Base-by-base conservation (phyloP, 2,888 invertebrate genomes). In the Stenotaenia linearis region DNA sequence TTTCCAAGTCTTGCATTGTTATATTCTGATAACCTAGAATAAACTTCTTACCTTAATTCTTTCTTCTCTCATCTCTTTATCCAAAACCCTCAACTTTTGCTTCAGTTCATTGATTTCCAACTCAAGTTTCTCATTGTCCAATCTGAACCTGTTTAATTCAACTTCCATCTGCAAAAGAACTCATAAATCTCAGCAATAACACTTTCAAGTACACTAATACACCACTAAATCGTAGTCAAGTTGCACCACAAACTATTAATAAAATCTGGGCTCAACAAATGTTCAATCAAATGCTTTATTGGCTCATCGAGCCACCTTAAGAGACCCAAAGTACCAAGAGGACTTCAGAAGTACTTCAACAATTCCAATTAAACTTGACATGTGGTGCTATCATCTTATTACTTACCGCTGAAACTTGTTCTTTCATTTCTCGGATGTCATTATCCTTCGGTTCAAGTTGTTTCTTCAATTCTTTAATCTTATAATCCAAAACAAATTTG, bases 401-500 rank as follows among this genome's bases (percentile, higher is more conserved):
- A 18, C 78, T 78, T 56, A 78, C 78, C 10, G 78, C 50, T 10
- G 56, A 23, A 78, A 94, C 93, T 85, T 95, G 93, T 81, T 92
- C 90, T 83, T 93, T 92, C 87, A 94, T 92, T 83, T 92, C 92
- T 85, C 92, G 91, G 83, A 96, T 95, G 84, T 93, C 93, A 82
- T 91, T 90, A 84, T 96, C 95, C 82, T 92, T 90, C 0, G 96
- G 96, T 84, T 95, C 94, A 84, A 97, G 94, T 86, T 92, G 91
- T 84, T 91, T 91, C 85, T 94, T 93, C 25, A 96, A 86, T 84
- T 97, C 96, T 35, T 92, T 91, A 80, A 97, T 95, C 86, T 95
- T 95, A 85, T 95, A 94, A 84, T 94, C 93, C 37, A 96, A 87
- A 0, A 96, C 94, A 85, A 94, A 95, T 85, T 94, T 95, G 85